A percentile compares a stretch with the other conserved stretches of the same genome.
Evolutionary conservation across 2,797 vertebrate genomes (phyloP).

Genomic region (Melanotaenia nigrans): DNA sequence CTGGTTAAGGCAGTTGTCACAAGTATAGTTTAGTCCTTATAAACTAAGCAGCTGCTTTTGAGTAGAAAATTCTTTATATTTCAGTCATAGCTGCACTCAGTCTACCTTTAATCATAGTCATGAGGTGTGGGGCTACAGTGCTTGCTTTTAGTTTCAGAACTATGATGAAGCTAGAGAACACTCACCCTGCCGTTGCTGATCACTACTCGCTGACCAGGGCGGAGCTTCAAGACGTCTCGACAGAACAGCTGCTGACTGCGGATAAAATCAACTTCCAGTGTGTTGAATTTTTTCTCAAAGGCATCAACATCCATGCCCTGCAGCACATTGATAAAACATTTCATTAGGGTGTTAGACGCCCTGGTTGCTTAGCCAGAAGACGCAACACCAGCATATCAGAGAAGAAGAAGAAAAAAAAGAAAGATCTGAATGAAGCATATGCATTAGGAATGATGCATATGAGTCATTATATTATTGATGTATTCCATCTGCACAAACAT

Average conservation of each 20-base stretch:
- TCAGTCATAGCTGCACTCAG: neutral
- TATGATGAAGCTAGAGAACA: conserved; percentile 19
- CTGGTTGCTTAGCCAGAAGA: conserved; percentile 51
- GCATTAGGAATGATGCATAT: conserved; percentile 59
- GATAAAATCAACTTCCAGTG: conserved; percentile 90
- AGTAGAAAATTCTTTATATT: neutral
- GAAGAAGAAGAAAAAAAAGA: conserved; percentile 24
- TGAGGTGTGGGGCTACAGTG: neutral
- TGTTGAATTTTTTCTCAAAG: conserved; percentile 98
- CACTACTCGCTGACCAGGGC: conserved; percentile 87
- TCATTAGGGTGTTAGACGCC: conserved; percentile 35
- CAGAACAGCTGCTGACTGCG: conserved; percentile 91
- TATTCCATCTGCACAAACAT: conserved; percentile 55
- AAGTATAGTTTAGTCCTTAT: neutral
- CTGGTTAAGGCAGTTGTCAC: neutral
- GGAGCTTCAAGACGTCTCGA: conserved; percentile 89
- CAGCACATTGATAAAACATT: conserved; percentile 53
- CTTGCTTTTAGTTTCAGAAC: neutral
- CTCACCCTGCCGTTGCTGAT: conserved; percentile 95
- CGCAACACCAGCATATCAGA: conserved; percentile 29
- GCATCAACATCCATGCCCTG: conserved; percentile 90
- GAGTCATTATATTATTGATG: conserved; percentile 67
- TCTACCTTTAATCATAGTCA: neutral
- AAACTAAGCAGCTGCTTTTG: neutral
- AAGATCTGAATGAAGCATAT: conserved; percentile 51